phyloP scores from a whole-genome alignment of 2,888 invertebrate species.

The Orthosia gracilis region DNA sequence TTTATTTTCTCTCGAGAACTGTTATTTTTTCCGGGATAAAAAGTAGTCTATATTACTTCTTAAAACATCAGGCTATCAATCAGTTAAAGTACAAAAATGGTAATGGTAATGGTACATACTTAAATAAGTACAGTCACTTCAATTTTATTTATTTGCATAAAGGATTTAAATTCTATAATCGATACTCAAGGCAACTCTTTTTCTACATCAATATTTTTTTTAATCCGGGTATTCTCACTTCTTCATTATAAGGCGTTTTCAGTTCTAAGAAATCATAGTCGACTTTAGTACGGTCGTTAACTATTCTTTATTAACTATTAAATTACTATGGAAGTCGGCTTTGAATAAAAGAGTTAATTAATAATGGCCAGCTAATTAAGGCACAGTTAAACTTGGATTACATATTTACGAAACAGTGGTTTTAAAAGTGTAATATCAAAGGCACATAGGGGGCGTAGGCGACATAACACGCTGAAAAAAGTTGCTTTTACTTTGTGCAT shows the following conservation, averaged over 20 bases:
- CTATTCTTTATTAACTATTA: conserved; percentile 12
- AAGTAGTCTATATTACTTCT: too few relatives aligned
- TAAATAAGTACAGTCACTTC: too few relatives aligned
- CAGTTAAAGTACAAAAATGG: too few relatives aligned
- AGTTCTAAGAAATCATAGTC: conserved; percentile 10
- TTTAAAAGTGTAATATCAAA: neutral
- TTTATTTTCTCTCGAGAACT: too few relatives aligned
- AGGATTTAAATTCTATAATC: too few relatives aligned
- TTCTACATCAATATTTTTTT: too few relatives aligned
- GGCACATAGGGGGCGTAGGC: conserved; percentile 18
- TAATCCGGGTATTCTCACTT: neutral
- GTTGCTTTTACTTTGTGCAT: neutral
- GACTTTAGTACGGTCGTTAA: neutral
- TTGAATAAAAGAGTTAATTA: conserved; percentile 28
- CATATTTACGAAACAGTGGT: neutral
- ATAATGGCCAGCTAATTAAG: conserved; percentile 27
- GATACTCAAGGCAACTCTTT: too few relatives aligned
- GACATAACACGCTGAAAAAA: conserved; percentile 2
- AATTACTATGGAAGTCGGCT: conserved; percentile 3
- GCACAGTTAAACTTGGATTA: neutral
- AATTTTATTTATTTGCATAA: too few relatives aligned
- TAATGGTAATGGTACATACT: too few relatives aligned
- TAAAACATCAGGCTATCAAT: too few relatives aligned
- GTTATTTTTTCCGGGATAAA: too few relatives aligned
- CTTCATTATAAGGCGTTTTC: neutral